Evolutionary conservation across 1,140 invertebrate genomes (phyloP).

Genomic region (Drosophila pseudoobscura): DNA sequence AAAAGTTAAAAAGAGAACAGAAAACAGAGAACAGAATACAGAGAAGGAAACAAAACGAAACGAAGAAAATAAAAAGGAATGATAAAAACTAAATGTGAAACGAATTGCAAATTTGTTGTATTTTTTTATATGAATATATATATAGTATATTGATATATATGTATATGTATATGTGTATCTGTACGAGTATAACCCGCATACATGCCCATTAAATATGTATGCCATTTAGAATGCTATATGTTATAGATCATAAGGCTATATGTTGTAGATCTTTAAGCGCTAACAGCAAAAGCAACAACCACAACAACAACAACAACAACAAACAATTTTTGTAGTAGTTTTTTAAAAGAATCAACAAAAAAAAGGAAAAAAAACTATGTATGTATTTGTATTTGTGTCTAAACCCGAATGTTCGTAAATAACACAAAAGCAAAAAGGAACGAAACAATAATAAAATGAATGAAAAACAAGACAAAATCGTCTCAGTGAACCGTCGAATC

Average conservation of each 20-base stretch:
- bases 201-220: constrained; percentile 48
- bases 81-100: constrained; percentile 61
- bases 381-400: constrained; percentile 78
- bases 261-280: constrained; percentile 74
- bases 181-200: constrained; percentile 24
- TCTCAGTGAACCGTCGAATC: no score
- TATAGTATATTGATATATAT: constrained; percentile 29
- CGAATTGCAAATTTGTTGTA: constrained; percentile 79
- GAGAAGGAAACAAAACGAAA: constrained; percentile 4
- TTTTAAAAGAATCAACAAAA: constrained; percentile 44
- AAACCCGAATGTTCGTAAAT: constrained; percentile 72
- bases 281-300: constrained; percentile 54
- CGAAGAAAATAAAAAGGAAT: constrained; percentile 6
- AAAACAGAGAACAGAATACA: constrained; percentile 34
- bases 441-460: constrained; percentile 47
- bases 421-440: constrained; percentile 58
- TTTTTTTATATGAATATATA: constrained; percentile 72
- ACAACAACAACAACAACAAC: constrained; percentile 48
- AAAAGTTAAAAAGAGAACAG: constrained; percentile 35
- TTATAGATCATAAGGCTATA: constrained; percentile 67
- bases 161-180: constrained; percentile 28
- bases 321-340: constrained; percentile 70
- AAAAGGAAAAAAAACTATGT: constrained; percentile 38
- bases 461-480: constrained; percentile 25
- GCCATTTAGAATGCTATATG: constrained; percentile 57